These are phyloP conservation scores for Heterodera schachtii DNA, from an alignment of 1,140 invertebrate genomes.

Conservation along the genomic window DNA sequence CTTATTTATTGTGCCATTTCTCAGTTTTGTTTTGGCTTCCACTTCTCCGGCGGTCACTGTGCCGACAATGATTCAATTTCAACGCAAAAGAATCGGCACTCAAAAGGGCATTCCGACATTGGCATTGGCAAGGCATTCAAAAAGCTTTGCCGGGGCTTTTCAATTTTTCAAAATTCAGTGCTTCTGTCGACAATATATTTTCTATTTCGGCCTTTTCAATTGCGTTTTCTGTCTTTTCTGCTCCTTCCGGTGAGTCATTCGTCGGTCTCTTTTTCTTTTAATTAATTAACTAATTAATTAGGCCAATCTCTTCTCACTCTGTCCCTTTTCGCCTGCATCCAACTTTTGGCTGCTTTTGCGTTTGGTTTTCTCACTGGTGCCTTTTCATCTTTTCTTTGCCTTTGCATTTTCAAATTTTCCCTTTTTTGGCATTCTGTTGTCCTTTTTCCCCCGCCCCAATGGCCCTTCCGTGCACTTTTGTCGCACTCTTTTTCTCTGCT, in stretches of 20 bases:
- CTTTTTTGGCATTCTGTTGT: conserved; percentile 32
- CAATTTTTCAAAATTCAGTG: conserved; percentile 65
- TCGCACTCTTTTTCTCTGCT: conserved; percentile 35
- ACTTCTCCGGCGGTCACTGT: conserved; percentile 94
- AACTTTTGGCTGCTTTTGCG: conserved; percentile 26
- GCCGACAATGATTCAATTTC: conserved; percentile 82
- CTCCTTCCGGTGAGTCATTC: not conserved
- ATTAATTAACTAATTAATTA: not conserved
- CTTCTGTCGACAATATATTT: conserved; percentile 82
- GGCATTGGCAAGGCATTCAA: conserved; percentile 75
- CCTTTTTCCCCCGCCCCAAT: conserved; percentile 20
- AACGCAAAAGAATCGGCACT: conserved; percentile 82
- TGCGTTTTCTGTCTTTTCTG: conserved; percentile 64
- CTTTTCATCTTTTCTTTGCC: too few species aligned
- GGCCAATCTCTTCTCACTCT: not conserved
- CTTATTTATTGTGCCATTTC: not conserved
- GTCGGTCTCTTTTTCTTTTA: too few species aligned
- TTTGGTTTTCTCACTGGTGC: not conserved
- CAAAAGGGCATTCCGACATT: conserved; percentile 92
- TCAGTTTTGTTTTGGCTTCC: conserved; percentile 78
- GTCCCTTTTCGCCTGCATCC: not conserved
- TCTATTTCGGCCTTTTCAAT: conserved; percentile 85
- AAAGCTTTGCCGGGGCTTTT: not conserved
- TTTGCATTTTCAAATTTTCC: not conserved
- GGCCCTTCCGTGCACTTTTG: conserved; percentile 25